Conservation (phyloP, 2,888 invertebrate genomes). For the Uropetala carovei region DNA sequence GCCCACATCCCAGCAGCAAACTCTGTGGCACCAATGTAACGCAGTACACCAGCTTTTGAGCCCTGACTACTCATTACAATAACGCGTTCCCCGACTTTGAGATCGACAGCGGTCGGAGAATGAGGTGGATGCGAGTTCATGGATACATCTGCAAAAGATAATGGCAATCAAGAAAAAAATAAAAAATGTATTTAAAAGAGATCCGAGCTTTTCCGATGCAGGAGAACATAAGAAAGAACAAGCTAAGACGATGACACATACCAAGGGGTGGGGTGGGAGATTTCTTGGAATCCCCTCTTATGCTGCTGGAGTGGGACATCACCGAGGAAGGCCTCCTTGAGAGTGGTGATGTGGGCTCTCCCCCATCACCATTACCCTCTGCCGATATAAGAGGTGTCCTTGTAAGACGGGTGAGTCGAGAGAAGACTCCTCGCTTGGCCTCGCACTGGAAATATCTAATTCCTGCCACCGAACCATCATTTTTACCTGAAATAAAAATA, state of each 20-base stretch:
- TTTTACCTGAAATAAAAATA: conserved; percentile 85
- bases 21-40: conserved; percentile 91
- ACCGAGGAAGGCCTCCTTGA: conserved; percentile 73
- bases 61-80: conserved; percentile 90
- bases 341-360: conserved; percentile 70
- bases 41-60: conserved; percentile 91
- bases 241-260: conserved; percentile 73
- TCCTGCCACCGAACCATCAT: conserved; percentile 96
- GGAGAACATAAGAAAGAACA: conserved; percentile 74
- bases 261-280: conserved; percentile 73
- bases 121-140: conserved; percentile 16
- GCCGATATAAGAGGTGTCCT: conserved; percentile 80
- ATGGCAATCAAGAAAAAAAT: background rate
- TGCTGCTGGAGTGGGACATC: conserved; percentile 73
- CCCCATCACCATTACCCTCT: conserved; percentile 70
- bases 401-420: conserved; percentile 89
- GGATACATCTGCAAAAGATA: background rate
- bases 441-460: conserved; percentile 96
- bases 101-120: conserved; percentile 76
- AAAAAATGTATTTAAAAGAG: background rate
- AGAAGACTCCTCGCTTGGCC: conserved; percentile 95
- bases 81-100: conserved; percentile 92
- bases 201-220: conserved; percentile 71
- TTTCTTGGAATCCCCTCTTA: conserved; percentile 64
- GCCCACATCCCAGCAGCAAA: conserved; percentile 97